Evolutionary conservation across 2,888 invertebrate species (phyloP), one percentile per base, ranked within the genome.

Genomic region (Drosophila macrospina): DNA sequence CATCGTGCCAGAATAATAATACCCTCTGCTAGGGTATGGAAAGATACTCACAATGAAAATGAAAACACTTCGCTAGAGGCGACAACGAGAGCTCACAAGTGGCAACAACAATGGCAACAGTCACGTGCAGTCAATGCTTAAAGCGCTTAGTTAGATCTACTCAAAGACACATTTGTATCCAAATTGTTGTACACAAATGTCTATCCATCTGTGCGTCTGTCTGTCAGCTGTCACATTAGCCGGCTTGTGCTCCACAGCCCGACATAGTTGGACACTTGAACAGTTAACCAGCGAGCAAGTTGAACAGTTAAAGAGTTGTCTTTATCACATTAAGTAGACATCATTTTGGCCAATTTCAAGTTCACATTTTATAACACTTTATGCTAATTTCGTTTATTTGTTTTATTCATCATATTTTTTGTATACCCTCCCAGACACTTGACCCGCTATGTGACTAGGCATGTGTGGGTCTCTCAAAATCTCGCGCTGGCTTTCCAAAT

Each of bases 41-140:
- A 20, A 30, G 10, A 15, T 26, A 36, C 15, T 8, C 7, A 30
- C 24, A 45, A 51, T 55, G 54, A 50, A 44, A 50, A 44, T 20
- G 36, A 59, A 55, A 39, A 47, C 39, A 61, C 55, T 47, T 47
- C 32, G 60, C 60, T 20, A 32, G 47, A 66, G 69, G 56, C 74
- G 61, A 64, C 56, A 45, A 37, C 52, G 61, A 52, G 16, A 39
- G 39, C 45, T 41, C 48, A 45, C 67, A 74, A 76, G 42, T 64
- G 76, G 37, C 66, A 76, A 72, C 74, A 69, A 74, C 66, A 69
- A 71, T 70, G 47, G 41, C 63, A 45, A 42, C 28, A 69, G 80
- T 78, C 83, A 84, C 83, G 83, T 84, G 83, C 74, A 67, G 81
- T 65, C 60, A 32, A 66, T 62, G 65, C 69, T 74, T 55, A 54